Evolutionary conservation across 1,140 invertebrate species (phyloP), one percentile per base, ranked within the genome.

Genomic region (Drosophila santomea): DNA sequence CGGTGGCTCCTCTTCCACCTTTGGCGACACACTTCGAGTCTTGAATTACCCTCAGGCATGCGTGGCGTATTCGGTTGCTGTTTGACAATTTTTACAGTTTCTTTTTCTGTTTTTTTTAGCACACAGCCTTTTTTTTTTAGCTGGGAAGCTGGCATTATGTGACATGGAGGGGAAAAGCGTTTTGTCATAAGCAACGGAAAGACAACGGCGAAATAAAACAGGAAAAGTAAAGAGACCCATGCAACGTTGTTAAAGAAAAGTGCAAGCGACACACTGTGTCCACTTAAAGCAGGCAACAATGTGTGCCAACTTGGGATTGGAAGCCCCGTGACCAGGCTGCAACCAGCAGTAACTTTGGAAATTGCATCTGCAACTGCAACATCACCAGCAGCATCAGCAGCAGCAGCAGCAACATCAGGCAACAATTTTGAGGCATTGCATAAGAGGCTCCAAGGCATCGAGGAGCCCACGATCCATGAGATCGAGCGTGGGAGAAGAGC

Each of bases 211-310:
- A 55, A 61, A 50, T 62, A 62, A 63, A 74, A 56, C 44, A 20
- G 50, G 48, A 74, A 74, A 74, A 44, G 61, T 48, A 52, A 43
- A 48, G 73, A 62, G 62, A 80, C 12, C 39, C 44, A 52, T 47
- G 59, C 63, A 48, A 67, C 66, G 67, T 61, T 61, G 75, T 75
- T 64, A 62, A 67, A 73, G 72, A 76, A 71, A 56, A 72, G 57
- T 76, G 58, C 58, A 63, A 73, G 67, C 73, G 75, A 66, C 71
- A 62, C 55, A 43, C 32, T 79, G 72, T 80, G 78, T 78, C 63
- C 78, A 83, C 80, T 83, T 83, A 83, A 82, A 78, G 69, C 56
- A 61, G 52, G 58, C 68, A 85, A 85, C 66, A 80, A 84, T 67
- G 66, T 78, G 62, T 76, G 59, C 55, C 77, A 62, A 39, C 54